These are phyloP conservation scores for Camponotus fellah DNA, from an alignment of 2,888 invertebrate species.

Conservation along the genomic window DNA sequence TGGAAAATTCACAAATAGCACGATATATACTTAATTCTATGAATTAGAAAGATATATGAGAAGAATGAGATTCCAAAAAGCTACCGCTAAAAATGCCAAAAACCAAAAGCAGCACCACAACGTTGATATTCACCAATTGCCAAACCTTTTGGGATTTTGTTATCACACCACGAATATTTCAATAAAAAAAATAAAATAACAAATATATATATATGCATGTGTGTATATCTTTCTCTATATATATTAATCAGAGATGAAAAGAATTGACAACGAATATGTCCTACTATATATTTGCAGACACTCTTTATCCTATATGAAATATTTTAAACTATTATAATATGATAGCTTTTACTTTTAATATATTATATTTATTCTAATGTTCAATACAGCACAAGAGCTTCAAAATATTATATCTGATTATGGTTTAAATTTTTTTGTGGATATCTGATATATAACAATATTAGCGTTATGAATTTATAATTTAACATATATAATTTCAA, in stretches of 20 bases:
- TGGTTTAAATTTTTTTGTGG: background rate
- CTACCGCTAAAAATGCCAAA: slow-evolving; percentile 97
- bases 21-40: slow-evolving; percentile 96
- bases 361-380: background rate
- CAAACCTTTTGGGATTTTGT: slow-evolving; percentile 70
- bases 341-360: background rate
- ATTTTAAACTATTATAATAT: slow-evolving; percentile 18
- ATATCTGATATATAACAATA: background rate
- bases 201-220: too few species aligned
- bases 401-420: background rate
- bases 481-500: background rate
- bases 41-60: slow-evolving; percentile 98
- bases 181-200: background rate
- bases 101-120: slow-evolving; percentile 94
- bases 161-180: slow-evolving; percentile 7
- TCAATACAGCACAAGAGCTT: background rate
- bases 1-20: slow-evolving; percentile 99
- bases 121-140: slow-evolving; percentile 85
- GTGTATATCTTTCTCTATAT: background rate
- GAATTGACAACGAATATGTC: slow-evolving; percentile 36
- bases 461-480: background rate
- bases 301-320: background rate
- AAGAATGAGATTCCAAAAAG: slow-evolving; percentile 98
- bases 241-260: background rate
- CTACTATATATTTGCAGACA: slow-evolving; percentile 21